Evolutionary conservation across 2,113 vertebrate genomes (phyloP).

Genomic region (Gasterosteus aculeatus): DNA sequence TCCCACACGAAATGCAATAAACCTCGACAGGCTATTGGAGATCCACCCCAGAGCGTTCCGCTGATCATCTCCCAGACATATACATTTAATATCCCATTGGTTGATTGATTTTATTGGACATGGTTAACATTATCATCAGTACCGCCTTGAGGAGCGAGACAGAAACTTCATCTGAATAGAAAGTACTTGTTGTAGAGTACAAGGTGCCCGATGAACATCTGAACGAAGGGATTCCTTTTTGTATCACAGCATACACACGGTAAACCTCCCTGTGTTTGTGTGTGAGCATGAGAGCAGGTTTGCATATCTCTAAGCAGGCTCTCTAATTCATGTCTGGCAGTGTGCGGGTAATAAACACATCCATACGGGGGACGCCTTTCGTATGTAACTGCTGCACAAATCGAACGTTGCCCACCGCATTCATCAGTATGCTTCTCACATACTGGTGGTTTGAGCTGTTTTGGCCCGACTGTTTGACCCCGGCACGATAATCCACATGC

Average conservation of each 20-base stretch:
- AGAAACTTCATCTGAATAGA: slow-evolving; percentile 53
- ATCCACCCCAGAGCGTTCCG: slow-evolving; percentile 70
- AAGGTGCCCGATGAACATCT: slow-evolving; percentile 45
- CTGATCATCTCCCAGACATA: slow-evolving; percentile 76
- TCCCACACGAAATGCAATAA: slow-evolving; percentile 76
- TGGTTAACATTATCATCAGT: slow-evolving; percentile 78
- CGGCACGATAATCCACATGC: slow-evolving; percentile 44
- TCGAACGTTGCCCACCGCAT: slow-evolving; percentile 37
- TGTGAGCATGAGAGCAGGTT: slow-evolving; percentile 11
- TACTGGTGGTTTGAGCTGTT: slow-evolving; percentile 61
- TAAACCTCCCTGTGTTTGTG: slow-evolving; percentile 24
- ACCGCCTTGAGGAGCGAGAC: slow-evolving; percentile 58
- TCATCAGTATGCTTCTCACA: slow-evolving; percentile 41
- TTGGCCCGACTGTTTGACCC: slow-evolving; percentile 77
- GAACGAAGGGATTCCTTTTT: slow-evolving; percentile 20
- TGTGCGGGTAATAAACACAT: slow-evolving; percentile 16
- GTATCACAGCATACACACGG: slow-evolving; percentile 18
- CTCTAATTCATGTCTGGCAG: background rate
- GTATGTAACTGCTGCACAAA: slow-evolving; percentile 46
- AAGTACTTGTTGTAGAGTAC: slow-evolving; percentile 50
- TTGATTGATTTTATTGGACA: slow-evolving; percentile 76
- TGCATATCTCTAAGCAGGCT: slow-evolving; percentile 4
- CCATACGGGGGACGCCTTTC: slow-evolving; percentile 38
- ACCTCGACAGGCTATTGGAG: slow-evolving; percentile 71
- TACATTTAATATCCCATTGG: slow-evolving; percentile 79